Conservation (phyloP, 2,888 invertebrate genomes). For the Elysia crispata region DNA sequence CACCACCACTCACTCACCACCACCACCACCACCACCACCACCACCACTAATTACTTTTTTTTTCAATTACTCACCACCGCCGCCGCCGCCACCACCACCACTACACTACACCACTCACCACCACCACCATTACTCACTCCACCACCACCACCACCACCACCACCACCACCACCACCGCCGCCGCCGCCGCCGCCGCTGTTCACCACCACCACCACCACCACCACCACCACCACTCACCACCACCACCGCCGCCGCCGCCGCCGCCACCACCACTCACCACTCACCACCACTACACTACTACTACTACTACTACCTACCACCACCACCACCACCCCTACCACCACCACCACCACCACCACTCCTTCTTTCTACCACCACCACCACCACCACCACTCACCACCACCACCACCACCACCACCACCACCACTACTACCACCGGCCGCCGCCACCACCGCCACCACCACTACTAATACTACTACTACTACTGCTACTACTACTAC, state of each 20-base stretch:
- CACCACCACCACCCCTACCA: constrained; percentile 14
- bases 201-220: neutral
- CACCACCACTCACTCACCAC: neutral
- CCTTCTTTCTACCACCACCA: constrained; percentile 22
- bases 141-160: neutral
- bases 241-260: too few species aligned
- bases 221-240: too few species aligned
- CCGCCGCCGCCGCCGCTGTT: too few species aligned
- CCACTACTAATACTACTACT: neutral
- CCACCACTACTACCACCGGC: constrained; percentile 12
- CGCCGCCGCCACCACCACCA: too few species aligned
- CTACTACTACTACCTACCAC: neutral
- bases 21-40: neutral
- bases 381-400: constrained; percentile 35
- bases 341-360: constrained; percentile 36
- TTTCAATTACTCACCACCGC: neutral
- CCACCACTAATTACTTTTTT: neutral
- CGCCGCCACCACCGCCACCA: neutral
- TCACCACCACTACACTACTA: too few species aligned
- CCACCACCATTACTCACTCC: neutral
- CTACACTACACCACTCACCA: neutral
- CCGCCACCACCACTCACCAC: too few species aligned
- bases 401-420: constrained; percentile 26
- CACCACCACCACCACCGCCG: too few species aligned
- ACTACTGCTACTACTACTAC: constrained; percentile 20